A percentile compares a stretch with the other conserved stretches of the same genome.
These are phyloP conservation scores for Anoplophora glabripennis DNA, from an alignment of 1,140 invertebrate species.

Conservation along the genomic window DNA sequence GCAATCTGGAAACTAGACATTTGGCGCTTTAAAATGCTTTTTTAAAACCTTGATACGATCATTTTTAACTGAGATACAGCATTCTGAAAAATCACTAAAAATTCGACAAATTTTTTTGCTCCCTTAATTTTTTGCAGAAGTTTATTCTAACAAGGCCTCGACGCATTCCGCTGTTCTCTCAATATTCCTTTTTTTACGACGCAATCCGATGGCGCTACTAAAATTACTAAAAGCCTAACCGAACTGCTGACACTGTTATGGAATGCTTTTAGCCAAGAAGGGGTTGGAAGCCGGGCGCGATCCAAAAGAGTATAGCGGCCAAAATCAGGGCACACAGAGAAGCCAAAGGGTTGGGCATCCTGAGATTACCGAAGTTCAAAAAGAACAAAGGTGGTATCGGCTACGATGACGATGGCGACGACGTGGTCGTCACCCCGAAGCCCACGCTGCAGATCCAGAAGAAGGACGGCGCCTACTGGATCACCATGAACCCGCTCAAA, in stretches of 20 bases:
- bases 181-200: no score
- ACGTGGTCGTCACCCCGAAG: constrained; percentile 51
- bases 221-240: no score
- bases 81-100: no score
- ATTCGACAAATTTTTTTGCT: no score
- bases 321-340: constrained; percentile 52
- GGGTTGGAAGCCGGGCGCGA: constrained; percentile 56
- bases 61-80: no score
- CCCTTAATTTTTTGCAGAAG: no score
- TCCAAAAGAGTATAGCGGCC: constrained; percentile 53
- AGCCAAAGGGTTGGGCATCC: constrained; percentile 39
- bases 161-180: no score
- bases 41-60: no score
- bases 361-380: constrained; percentile 25
- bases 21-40: no score
- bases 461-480: constrained; percentile 55
- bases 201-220: no score
- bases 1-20: no score
- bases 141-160: no score
- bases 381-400: constrained; percentile 15
- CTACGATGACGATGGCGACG: constrained; percentile 22
- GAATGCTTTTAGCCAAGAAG: constrained; percentile 47
- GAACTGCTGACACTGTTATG: not conserved
- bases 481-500: constrained; percentile 57
- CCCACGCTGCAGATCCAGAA: constrained; percentile 56